These are phyloP conservation scores for Scaptomyza polygonia DNA, from an alignment of 2,888 invertebrate genomes.

Conservation along the genomic window DNA sequence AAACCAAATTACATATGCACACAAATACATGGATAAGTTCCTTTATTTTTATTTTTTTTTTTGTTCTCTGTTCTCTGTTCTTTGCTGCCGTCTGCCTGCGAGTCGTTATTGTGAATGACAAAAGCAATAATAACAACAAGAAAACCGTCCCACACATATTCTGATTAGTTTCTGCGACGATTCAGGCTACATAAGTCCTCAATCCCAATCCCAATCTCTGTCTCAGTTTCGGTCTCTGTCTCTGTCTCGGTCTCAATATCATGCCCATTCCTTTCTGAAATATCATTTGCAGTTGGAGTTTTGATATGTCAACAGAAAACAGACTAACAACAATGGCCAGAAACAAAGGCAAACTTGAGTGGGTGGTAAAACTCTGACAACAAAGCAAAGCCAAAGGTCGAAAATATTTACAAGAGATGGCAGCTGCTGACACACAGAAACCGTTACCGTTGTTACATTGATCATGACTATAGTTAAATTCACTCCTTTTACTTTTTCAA, in stretches of 20 bases:
- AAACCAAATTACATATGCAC: constrained; percentile 74
- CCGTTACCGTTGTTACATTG: constrained; percentile 9
- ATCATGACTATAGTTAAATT: background rate
- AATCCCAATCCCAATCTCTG: constrained; percentile 36
- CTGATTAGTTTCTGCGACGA: constrained; percentile 69
- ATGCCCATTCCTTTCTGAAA: constrained; percentile 23
- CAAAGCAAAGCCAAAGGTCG: constrained; percentile 51
- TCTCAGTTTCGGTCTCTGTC: constrained; percentile 17
- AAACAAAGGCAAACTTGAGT: constrained; percentile 6
- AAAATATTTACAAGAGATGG: constrained; percentile 52
- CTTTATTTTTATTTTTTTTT: background rate
- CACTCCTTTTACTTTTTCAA: background rate
- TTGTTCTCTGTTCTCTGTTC: constrained; percentile 8
- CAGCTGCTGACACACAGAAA: constrained; percentile 47
- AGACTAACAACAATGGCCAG: constrained; percentile 13
- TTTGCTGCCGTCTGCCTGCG: constrained; percentile 8
- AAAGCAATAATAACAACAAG: constrained; percentile 45
- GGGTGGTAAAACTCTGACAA: constrained; percentile 39
- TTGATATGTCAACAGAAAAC: constrained; percentile 35
- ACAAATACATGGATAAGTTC: constrained; percentile 53
- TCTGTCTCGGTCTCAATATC: constrained; percentile 12
- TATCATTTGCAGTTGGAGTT: constrained; percentile 33
- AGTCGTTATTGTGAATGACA: constrained; percentile 54
- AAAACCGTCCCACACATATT: constrained; percentile 65
- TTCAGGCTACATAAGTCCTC: constrained; percentile 52